Conservation (phyloP, 2,888 invertebrate genomes). For the Himalopsyche kuldschensis region DNA sequence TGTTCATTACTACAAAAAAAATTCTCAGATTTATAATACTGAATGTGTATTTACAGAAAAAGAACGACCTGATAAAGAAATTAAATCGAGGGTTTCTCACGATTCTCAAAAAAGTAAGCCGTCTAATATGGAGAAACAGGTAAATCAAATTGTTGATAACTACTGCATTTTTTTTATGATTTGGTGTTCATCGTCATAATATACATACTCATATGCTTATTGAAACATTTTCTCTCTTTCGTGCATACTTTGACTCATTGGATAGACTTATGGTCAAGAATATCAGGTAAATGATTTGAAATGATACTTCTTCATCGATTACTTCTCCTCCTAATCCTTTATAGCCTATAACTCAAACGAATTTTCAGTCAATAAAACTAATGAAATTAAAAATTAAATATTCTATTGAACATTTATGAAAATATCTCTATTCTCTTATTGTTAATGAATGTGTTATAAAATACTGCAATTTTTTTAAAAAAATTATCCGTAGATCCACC, state of each 20-base stretch:
- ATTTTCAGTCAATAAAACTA: not conserved
- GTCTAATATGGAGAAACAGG: constrained; percentile 81
- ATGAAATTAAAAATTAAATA: no score
- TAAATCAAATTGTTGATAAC: constrained; percentile 46
- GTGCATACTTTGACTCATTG: constrained; percentile 12
- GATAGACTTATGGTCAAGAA: constrained; percentile 37
- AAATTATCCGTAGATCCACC: not conserved
- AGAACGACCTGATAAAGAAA: constrained; percentile 49
- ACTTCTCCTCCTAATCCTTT: no score
- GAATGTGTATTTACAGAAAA: constrained; percentile 26
- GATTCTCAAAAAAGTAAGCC: constrained; percentile 55
- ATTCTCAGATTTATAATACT: not conserved
- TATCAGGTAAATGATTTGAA: constrained; percentile 27
- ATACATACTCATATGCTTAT: no score
- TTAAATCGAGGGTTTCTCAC: constrained; percentile 48
- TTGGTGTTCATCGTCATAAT: no score
- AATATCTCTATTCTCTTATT: no score
- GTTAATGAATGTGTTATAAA: not conserved
- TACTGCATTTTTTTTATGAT: not conserved
- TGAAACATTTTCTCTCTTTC: constrained; percentile 4
- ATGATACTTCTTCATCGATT: no score
- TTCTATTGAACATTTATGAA: no score
- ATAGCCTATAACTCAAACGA: not conserved
- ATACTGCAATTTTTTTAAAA: no score
- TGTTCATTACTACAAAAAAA: not conserved